phyloP scores from a whole-genome alignment of 2,113 vertebrate species.

The Tetraodon nigroviridis region DNA sequence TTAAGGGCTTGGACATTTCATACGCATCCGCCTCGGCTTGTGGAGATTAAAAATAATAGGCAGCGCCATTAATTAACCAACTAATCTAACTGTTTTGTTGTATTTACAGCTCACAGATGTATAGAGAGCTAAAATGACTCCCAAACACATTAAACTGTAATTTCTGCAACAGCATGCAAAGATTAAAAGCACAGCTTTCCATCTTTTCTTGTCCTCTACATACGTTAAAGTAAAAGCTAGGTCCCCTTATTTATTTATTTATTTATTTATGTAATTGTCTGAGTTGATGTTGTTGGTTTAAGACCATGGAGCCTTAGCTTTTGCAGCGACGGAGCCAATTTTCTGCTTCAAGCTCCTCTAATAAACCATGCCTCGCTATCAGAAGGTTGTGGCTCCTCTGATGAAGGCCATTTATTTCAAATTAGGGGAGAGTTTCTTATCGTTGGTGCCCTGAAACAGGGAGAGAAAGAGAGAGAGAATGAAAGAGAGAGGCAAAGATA shows the following conservation, averaged over 20 bases:
- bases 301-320: constrained; percentile 61
- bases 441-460: constrained; percentile 41
- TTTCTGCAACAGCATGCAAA: background rate
- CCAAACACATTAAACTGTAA: constrained; percentile 25
- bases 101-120: constrained; percentile 61
- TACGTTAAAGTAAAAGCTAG: background rate
- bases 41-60: constrained; percentile 71
- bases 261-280: constrained; percentile 57
- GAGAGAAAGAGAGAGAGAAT: constrained; percentile 7
- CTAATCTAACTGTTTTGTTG: constrained; percentile 67
- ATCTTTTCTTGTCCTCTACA: background rate
- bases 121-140: constrained; percentile 34
- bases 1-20: constrained; percentile 58
- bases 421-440: constrained; percentile 78
- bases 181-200: background rate
- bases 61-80: constrained; percentile 65
- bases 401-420: constrained; percentile 78
- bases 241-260: constrained; percentile 17
- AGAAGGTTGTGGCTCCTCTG: constrained; percentile 61
- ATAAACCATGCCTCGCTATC: constrained; percentile 69
- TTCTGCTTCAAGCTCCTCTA: constrained; percentile 77
- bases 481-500: constrained; percentile 46
- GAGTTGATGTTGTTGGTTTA: constrained; percentile 75
- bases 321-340: constrained; percentile 67
- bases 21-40: constrained; percentile 40